phyloP scores from a whole-genome alignment of 2,888 invertebrate genomes.

The Ochropleura leucogaster region DNA sequence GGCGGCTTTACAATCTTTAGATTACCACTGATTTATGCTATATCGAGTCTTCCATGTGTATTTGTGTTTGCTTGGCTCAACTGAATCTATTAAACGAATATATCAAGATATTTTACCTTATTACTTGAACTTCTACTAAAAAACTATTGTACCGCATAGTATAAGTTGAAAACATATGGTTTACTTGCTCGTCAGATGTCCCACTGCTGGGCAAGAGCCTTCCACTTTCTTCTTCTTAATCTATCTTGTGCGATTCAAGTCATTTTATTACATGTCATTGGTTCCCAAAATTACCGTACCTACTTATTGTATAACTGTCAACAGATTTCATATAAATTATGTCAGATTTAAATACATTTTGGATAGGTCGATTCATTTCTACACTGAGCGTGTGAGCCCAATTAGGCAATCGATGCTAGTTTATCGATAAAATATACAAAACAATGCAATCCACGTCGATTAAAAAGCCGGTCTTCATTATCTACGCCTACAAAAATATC shows the following conservation, averaged over 20 bases:
- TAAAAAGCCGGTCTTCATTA: constrained; percentile 57
- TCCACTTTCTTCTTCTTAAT: too few species aligned
- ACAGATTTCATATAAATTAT: constrained; percentile 14
- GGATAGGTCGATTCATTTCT: constrained; percentile 49
- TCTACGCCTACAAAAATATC: constrained; percentile 33
- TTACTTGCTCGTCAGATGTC: too few species aligned
- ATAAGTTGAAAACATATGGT: neutral
- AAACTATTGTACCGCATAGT: neutral
- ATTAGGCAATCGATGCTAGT: constrained; percentile 51
- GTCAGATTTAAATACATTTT: constrained; percentile 26
- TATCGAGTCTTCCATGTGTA: constrained; percentile 2
- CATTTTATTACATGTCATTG: neutral
- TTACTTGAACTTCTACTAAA: neutral
- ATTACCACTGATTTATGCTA: constrained; percentile 44
- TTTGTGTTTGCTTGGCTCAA: neutral
- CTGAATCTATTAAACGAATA: neutral
- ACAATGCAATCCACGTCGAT: constrained; percentile 51
- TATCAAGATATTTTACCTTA: neutral
- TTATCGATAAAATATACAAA: constrained; percentile 61
- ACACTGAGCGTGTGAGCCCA: constrained; percentile 43
- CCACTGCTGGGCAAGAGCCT: too few species aligned
- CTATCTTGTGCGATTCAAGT: neutral
- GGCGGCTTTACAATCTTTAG: constrained; percentile 68
- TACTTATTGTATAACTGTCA: constrained; percentile 10
- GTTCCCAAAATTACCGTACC: constrained; percentile 3